These are phyloP conservation scores for Tangara arthus DNA, from an alignment of 2,797 vertebrate genomes.

Conservation along the genomic window DNA sequence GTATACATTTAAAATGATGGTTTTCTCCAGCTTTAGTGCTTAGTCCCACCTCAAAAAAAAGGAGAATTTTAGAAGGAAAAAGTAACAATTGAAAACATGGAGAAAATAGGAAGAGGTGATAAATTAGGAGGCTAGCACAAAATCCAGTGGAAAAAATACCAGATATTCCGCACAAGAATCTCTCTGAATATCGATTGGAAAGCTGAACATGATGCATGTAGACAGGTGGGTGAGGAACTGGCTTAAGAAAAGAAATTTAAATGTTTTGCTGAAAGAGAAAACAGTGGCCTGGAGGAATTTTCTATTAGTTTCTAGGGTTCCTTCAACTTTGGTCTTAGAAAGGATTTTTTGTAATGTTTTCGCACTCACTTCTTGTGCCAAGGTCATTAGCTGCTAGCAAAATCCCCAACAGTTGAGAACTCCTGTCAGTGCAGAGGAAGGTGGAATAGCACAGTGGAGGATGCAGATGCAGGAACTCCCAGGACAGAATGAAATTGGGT, in stretches of 20 bases:
- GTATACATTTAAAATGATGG: not conserved
- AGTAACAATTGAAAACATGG: not conserved
- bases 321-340: not conserved
- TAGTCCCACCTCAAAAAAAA: not conserved
- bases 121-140: not conserved
- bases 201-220: not conserved
- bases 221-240: not conserved
- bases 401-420: not conserved
- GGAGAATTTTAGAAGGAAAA: not conserved
- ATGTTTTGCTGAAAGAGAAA: not conserved
- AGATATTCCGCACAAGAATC: not conserved
- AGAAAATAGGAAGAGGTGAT: not conserved
- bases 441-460: not conserved
- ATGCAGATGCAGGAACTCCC: not conserved
- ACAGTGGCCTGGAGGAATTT: not conserved
- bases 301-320: not conserved
- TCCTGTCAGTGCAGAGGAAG: not conserved
- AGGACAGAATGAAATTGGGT: not conserved
- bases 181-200: not conserved
- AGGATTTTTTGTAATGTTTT: not conserved
- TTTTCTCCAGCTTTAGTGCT: not conserved
- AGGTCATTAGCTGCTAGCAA: not conserved
- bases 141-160: not conserved
- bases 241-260: not conserved
- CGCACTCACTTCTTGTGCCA: not conserved